Percentiles rank a stretch among this genome's conserved stretches.
phyloP scores from a whole-genome alignment of 2,888 invertebrate genomes.

The Keiferia lycopersicella region DNA sequence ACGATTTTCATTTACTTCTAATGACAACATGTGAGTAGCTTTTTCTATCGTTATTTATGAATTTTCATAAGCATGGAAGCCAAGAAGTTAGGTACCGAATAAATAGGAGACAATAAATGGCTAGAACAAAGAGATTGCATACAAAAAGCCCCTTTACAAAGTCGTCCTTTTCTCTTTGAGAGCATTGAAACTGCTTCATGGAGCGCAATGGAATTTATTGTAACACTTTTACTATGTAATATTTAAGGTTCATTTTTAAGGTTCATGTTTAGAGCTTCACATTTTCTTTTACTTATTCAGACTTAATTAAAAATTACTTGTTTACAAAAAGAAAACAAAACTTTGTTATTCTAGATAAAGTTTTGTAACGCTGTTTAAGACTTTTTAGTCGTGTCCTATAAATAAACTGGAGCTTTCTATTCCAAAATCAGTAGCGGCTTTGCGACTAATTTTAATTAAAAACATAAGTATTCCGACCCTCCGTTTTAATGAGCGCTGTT shows the following conservation, averaged over 20 bases:
- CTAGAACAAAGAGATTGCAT: constrained; percentile 33
- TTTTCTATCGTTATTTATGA: background rate
- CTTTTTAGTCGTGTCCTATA: background rate
- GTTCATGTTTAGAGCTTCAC: background rate
- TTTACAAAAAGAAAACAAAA: too few species aligned
- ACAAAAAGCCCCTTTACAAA: constrained; percentile 21
- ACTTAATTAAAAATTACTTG: too few species aligned
- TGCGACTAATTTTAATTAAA: constrained; percentile 46
- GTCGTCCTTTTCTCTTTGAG: background rate
- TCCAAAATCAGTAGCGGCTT: constrained; percentile 35
- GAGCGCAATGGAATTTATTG: background rate
- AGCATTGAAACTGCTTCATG: constrained; percentile 6
- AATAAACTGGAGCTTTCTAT: background rate
- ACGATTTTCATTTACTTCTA: background rate
- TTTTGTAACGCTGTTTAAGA: too few species aligned
- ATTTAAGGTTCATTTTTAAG: background rate
- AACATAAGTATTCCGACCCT: constrained; percentile 33
- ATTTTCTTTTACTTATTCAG: background rate
- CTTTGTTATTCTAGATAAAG: too few species aligned
- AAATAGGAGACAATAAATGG: constrained; percentile 1
- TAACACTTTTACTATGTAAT: constrained; percentile 22
- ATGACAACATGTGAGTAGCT: background rate
- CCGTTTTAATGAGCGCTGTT: constrained; percentile 43
- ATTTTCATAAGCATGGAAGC: constrained; percentile 4
- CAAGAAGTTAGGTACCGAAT: background rate